These are phyloP conservation scores for Clavelina lepadiformis DNA, from an alignment of 23 tunicate species.

Conservation along the genomic window DNA sequence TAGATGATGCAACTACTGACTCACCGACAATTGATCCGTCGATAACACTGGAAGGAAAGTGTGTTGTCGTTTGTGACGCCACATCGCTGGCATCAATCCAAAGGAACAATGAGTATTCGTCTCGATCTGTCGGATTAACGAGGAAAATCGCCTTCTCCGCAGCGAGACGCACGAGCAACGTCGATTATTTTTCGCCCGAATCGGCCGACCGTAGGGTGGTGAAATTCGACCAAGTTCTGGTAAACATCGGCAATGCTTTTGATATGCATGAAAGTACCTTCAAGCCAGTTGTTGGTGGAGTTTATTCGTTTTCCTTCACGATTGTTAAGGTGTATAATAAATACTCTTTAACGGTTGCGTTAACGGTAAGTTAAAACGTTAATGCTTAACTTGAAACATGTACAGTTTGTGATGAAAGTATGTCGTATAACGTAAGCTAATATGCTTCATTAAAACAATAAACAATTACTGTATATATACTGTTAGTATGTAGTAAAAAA, in stretches of 20 bases:
- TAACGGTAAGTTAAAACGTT: slow-evolving; percentile 31
- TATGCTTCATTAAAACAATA: no score
- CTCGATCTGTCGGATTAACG: background rate
- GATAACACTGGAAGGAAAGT: slow-evolving; percentile 42
- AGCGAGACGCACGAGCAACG: background rate
- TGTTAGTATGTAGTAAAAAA: no score
- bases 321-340: slow-evolving; percentile 40
- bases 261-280: slow-evolving; percentile 24
- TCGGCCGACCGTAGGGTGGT: slow-evolving; percentile 10
- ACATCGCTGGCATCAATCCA: no score
- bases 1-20: no score
- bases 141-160: slow-evolving; percentile 35
- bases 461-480: no score
- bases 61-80: slow-evolving; percentile 62
- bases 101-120: no score
- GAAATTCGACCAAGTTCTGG: slow-evolving; percentile 30
- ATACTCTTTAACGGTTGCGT: slow-evolving; percentile 35
- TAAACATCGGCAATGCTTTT: slow-evolving; percentile 42
- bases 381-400: no score
- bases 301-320: slow-evolving; percentile 33
- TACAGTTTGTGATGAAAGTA: no score
- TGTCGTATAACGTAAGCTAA: no score
- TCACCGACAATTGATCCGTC: no score
- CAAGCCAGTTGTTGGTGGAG: slow-evolving; percentile 31
- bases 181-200: no score